Evolutionary conservation across 2,113 vertebrate genomes (phyloP).

Genomic region (Eonycteris spelaea): DNA sequence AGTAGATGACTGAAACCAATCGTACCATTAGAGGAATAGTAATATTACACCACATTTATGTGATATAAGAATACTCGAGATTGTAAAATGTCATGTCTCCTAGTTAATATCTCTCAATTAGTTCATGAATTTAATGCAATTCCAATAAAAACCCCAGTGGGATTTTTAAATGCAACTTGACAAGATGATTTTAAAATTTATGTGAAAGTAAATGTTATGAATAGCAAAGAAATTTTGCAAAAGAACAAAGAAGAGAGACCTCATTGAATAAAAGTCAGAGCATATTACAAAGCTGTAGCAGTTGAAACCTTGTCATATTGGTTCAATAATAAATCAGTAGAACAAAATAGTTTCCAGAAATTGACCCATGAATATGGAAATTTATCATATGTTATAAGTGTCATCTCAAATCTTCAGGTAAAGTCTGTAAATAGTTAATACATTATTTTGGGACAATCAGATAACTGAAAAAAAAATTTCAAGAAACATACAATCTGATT

Average conservation of each 20-base stretch:
- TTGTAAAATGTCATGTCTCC: not conserved
- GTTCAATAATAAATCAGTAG: not conserved
- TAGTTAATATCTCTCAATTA: slow-evolving; percentile 5
- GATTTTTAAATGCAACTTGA: slow-evolving; percentile 14
- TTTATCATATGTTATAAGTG: not conserved
- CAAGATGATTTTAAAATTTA: slow-evolving; percentile 52
- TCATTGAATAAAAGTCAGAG: not conserved
- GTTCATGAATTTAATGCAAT: not conserved
- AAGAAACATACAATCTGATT: too few relatives aligned
- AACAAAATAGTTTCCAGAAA: not conserved
- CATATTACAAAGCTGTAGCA: not conserved
- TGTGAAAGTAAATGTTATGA: slow-evolving; percentile 63
- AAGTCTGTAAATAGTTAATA: not conserved
- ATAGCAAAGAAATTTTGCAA: slow-evolving; percentile 19
- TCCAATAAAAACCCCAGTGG: slow-evolving; percentile 15
- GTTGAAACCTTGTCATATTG: not conserved
- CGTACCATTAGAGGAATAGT: not conserved
- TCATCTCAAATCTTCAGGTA: not conserved
- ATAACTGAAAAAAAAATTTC: not conserved
- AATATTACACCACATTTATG: too few relatives aligned
- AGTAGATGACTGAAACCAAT: not conserved
- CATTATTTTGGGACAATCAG: not conserved
- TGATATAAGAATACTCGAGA: not conserved
- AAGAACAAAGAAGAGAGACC: not conserved
- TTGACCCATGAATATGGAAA: not conserved